Evolutionary conservation across 2,113 vertebrate genomes (phyloP), one percentile per base, ranked within the genome.

Genomic region (Peromyscus polionotus): DNA sequence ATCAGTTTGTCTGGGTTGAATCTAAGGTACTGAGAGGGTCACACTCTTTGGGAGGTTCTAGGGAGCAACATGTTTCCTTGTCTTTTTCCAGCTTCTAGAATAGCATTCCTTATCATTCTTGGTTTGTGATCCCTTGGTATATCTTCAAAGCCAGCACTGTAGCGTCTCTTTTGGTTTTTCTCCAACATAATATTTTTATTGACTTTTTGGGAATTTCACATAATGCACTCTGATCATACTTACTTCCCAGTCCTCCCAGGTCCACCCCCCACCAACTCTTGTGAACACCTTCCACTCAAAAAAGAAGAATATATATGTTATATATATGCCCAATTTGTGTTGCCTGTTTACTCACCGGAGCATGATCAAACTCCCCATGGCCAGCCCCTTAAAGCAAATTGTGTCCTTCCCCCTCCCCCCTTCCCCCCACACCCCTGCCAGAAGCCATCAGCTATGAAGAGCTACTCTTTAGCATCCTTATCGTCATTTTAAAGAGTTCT

Each of bases 341-440:
- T 39, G 8, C 70, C 70, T 73, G n/a, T 68, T 68, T 73, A n/a
- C 70, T 73, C n/a, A 72, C 36, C 19, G 17, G 17, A 72, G 17
- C 36, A 39, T 72, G 17, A 7, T 39, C 36, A 39, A 72, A 20
- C 70, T 72, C 70, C 8, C 36, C 36, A 39, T 39, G n/a, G 70
- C 3, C 70, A 73, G n/a, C 4, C 7, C 68, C 70, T 22, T 72
- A 72, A 72, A 72, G 70, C n/a, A 72, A 72, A 72, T 17, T 72
- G 70, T 72, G 17, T 22, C 36, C 17, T 73, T 22, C 70, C 70
- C 8, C 3, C 3, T 17, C n/a, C 45, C 6, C 5, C 45, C 5
- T 7, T 4, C 70, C 8, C 3, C 7, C 17, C n/a, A 0, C 0
- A 73, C 19, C 0, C 19, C 36, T 7, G 8, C 36, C 36, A 73